These are phyloP conservation scores for Empidonax traillii DNA, from an alignment of 2,113 vertebrate species.

Conservation along the genomic window DNA sequence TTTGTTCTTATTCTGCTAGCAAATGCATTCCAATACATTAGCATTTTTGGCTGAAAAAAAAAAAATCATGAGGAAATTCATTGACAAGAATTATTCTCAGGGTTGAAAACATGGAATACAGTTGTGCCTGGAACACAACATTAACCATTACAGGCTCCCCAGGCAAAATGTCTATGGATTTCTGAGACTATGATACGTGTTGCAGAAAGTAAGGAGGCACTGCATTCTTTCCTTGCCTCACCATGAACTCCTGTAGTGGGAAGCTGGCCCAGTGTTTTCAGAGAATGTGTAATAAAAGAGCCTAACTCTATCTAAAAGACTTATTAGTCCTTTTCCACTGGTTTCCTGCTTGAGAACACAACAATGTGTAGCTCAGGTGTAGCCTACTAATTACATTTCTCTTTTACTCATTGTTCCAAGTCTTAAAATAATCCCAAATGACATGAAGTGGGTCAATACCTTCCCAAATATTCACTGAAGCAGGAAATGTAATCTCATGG, in stretches of 20 bases:
- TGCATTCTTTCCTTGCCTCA: neutral
- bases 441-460: neutral
- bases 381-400: neutral
- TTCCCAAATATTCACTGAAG: constrained; percentile 39
- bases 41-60: neutral
- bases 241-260: neutral
- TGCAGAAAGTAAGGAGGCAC: neutral
- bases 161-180: neutral
- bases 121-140: neutral
- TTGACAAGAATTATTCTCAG: neutral
- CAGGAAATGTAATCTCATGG: constrained; percentile 21
- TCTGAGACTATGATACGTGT: neutral
- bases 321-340: neutral
- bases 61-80: neutral
- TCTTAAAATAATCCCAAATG: neutral
- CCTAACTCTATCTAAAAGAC: neutral
- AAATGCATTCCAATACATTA: neutral
- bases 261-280: neutral
- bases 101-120: neutral
- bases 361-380: neutral
- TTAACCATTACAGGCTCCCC: neutral
- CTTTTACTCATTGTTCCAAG: neutral
- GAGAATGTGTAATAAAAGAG: neutral
- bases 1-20: neutral
- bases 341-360: neutral